Conservation (phyloP, 2,888 invertebrate genomes). For the Melinaea marsaeus region DNA sequence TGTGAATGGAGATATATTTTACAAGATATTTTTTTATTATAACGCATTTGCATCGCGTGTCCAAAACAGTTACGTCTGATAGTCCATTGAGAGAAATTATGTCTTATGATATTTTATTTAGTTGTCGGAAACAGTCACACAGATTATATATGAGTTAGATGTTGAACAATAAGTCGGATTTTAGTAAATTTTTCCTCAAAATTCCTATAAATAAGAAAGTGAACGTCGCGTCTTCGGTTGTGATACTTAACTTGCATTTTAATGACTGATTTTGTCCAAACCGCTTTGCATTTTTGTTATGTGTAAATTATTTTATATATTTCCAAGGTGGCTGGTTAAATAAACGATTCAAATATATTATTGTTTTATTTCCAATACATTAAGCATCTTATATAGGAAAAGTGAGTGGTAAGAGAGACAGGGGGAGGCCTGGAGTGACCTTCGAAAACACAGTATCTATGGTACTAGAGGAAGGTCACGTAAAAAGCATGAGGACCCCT, state of each 20-base stretch:
- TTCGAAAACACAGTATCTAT: no score
- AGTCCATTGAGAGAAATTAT: constrained; percentile 22
- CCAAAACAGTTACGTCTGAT: constrained; percentile 7
- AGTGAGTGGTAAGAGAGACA: no score
- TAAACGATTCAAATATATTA: constrained; percentile 15
- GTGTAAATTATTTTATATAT: constrained; percentile 21
- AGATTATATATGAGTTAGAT: no score
- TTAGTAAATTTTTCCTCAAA: neutral
- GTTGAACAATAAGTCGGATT: neutral
- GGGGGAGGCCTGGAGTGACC: no score
- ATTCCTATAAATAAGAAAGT: neutral
- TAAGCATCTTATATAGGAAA: no score
- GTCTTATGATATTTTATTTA: neutral
- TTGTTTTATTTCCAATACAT: neutral
- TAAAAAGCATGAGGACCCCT: no score
- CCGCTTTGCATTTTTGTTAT: constrained; percentile 17
- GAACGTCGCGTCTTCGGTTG: constrained; percentile 20
- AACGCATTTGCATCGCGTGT: constrained; percentile 2
- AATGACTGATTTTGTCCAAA: constrained; percentile 11
- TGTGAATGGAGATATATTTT: constrained; percentile 12
- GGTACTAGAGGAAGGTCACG: no score
- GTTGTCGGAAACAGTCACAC: no score
- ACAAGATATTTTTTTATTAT: constrained; percentile 13
- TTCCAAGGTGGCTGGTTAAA: constrained; percentile 33
- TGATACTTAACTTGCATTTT: constrained; percentile 19